Conservation (phyloP, 2,888 invertebrate species). For the Plusia festucae region DNA sequence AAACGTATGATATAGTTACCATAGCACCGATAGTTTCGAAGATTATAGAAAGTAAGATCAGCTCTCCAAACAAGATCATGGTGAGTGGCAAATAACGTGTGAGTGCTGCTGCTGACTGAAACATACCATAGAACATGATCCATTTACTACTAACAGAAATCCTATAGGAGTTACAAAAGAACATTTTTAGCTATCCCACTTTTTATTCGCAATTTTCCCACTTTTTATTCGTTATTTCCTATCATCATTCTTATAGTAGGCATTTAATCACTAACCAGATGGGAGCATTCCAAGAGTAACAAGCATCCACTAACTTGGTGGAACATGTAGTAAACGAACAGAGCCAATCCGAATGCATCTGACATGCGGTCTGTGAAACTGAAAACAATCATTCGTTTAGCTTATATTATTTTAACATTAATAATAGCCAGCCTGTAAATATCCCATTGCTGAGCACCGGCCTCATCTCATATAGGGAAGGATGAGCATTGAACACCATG, state of each 20-base stretch:
- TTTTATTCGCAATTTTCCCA: too few species aligned
- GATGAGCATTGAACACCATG: too few species aligned
- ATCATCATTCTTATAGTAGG: too few species aligned
- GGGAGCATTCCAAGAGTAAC: constrained; percentile 61
- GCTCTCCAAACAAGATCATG: constrained; percentile 55
- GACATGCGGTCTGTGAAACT: constrained; percentile 59
- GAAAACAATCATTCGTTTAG: constrained; percentile 11
- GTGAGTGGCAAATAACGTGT: constrained; percentile 37
- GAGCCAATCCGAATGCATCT: constrained; percentile 59
- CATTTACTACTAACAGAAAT: too few species aligned
- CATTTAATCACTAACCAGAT: too few species aligned
- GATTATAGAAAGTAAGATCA: constrained; percentile 58
- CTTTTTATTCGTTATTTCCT: too few species aligned
- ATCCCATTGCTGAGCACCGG: too few species aligned
- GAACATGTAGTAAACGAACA: constrained; percentile 58
- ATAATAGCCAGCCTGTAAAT: too few species aligned
- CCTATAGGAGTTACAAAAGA: too few species aligned
- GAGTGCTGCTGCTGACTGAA: constrained; percentile 35
- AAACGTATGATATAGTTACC: constrained; percentile 37
- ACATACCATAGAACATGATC: not conserved
- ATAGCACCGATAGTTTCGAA: constrained; percentile 57
- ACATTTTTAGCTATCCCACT: too few species aligned
- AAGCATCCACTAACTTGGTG: constrained; percentile 61
- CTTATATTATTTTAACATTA: not conserved
- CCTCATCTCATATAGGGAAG: too few species aligned